phyloP scores from a whole-genome alignment of 2,888 invertebrate species.

The Lottia scabra region DNA sequence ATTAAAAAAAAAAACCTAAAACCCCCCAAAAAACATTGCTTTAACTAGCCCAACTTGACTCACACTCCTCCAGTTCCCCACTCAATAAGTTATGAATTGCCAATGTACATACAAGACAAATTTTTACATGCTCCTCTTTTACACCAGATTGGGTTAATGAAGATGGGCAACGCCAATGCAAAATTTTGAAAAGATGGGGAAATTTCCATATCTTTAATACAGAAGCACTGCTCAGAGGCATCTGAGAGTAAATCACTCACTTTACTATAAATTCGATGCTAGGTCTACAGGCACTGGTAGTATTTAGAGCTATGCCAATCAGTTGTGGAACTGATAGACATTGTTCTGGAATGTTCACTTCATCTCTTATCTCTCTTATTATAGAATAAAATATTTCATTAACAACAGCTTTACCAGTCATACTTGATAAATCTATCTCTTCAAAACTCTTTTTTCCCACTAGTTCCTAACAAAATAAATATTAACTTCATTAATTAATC shows the following conservation, averaged over 20 bases:
- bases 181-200: too few relatives aligned
- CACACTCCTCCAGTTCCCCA: too few relatives aligned
- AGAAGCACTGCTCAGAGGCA: too few relatives aligned
- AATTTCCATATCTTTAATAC: too few relatives aligned
- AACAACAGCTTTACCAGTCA: constrained; percentile 48
- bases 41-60: too few relatives aligned
- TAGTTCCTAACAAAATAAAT: constrained; percentile 49
- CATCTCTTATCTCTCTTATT: constrained; percentile 66
- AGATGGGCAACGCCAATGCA: too few relatives aligned
- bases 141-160: too few relatives aligned
- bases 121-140: too few relatives aligned
- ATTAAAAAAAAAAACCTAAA: too few relatives aligned
- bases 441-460: constrained; percentile 49
- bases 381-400: constrained; percentile 68
- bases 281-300: constrained; percentile 65
- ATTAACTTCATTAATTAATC: too few relatives aligned
- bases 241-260: constrained; percentile 38
- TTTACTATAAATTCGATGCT: constrained; percentile 68
- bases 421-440: constrained; percentile 47
- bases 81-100: too few relatives aligned
- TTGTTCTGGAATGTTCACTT: constrained; percentile 64
- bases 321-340: constrained; percentile 57
- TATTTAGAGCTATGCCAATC: constrained; percentile 66
- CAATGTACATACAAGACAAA: not conserved
- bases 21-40: too few relatives aligned